Conservation (phyloP, 2,888 invertebrate species). For the Pyrrhia umbra region DNA sequence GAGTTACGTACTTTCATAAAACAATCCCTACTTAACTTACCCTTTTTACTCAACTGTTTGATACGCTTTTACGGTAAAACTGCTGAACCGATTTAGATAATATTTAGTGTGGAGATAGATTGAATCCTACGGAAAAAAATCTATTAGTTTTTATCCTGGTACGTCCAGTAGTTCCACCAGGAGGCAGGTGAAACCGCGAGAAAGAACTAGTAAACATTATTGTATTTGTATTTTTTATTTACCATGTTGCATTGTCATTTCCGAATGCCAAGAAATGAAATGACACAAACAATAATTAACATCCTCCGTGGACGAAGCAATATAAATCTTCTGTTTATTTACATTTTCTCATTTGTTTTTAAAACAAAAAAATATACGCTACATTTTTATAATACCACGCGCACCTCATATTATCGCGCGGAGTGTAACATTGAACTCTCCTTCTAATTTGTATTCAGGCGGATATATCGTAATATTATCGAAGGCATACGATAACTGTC, state of each 20-base stretch:
- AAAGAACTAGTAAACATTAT: too few species aligned
- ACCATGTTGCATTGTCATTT: not conserved
- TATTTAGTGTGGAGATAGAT: too few species aligned
- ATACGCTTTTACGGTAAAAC: too few species aligned
- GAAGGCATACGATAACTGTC: conserved; percentile 43
- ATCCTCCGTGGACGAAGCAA: not conserved
- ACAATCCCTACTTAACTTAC: too few species aligned
- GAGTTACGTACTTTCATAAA: too few species aligned
- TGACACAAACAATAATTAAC: conserved; percentile 8
- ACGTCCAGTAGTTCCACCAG: too few species aligned
- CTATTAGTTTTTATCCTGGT: too few species aligned
- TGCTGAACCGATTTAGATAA: too few species aligned
- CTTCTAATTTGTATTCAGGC: conserved; percentile 62
- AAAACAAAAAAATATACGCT: conserved; percentile 13
- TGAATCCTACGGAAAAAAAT: too few species aligned
- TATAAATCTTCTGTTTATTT: not conserved
- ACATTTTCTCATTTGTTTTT: conserved; percentile 15
- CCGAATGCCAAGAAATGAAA: conserved; percentile 10
- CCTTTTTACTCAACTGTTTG: too few species aligned
- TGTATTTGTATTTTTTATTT: not conserved
- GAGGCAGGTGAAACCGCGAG: too few species aligned
- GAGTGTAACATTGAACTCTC: conserved; percentile 65
- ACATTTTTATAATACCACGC: conserved; percentile 26
- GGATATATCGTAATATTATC: conserved; percentile 61
- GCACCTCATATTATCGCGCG: conserved; percentile 47